A percentile compares a stretch with the other conserved stretches of the same genome.
phyloP scores from a whole-genome alignment of 2,113 vertebrate genomes.

The Chrysemys picta region DNA sequence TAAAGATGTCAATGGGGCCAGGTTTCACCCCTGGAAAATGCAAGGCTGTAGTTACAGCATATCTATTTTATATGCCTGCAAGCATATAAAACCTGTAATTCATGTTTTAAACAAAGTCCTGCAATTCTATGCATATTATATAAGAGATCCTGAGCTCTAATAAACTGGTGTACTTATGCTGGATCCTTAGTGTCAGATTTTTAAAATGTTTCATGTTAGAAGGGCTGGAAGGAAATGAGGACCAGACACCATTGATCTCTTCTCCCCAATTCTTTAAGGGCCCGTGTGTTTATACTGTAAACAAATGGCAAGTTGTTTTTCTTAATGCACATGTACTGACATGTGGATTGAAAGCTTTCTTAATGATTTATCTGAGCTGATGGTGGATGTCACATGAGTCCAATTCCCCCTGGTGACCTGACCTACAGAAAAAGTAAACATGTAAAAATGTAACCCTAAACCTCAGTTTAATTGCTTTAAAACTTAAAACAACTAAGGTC shows the following conservation, averaged over 20 bases:
- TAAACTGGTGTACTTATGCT: slow-evolving; percentile 5
- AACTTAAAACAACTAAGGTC: background rate
- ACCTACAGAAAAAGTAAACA: slow-evolving; percentile 53
- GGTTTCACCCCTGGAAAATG: background rate
- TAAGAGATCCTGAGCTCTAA: background rate
- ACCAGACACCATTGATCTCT: background rate
- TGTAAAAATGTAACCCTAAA: slow-evolving; percentile 21
- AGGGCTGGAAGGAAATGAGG: background rate
- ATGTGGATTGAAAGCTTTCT: slow-evolving; percentile 12
- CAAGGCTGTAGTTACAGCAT: background rate
- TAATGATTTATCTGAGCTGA: slow-evolving; percentile 49
- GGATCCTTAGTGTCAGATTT: background rate
- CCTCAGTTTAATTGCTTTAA: slow-evolving; percentile 8
- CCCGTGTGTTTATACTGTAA: slow-evolving; percentile 33
- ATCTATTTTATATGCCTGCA: background rate
- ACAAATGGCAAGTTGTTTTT: slow-evolving; percentile 31
- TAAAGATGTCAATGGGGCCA: background rate
- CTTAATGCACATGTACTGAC: background rate
- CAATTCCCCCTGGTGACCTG: background rate
- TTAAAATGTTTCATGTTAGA: background rate
- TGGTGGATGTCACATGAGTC: background rate
- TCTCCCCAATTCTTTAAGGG: slow-evolving; percentile 1
- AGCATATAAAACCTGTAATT: background rate
- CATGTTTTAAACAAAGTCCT: background rate
- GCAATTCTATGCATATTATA: background rate